Evolutionary conservation across 2,888 invertebrate species (phyloP).

Genomic region (Ichneumoninae sp.): DNA sequence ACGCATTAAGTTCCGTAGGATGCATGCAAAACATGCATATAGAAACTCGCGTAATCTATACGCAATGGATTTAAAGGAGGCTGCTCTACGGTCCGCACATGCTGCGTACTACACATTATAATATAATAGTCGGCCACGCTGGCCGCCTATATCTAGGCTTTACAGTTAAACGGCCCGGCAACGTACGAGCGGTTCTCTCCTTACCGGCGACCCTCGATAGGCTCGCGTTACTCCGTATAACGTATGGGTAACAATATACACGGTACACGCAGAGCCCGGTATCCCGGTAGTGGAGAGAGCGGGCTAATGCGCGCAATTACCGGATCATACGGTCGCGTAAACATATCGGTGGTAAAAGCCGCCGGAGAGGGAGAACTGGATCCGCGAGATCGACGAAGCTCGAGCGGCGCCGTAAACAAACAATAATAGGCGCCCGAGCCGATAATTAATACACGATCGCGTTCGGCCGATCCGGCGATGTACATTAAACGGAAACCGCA

Average conservation of each 20-base stretch:
- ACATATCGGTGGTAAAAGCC: conserved; percentile 31
- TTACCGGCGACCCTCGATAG: conserved; percentile 18
- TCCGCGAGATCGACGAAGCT: conserved; percentile 14
- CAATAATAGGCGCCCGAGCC: conserved; percentile 11
- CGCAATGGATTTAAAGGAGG: conserved; percentile 11
- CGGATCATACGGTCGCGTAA: conserved; percentile 59
- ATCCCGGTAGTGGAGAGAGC: conserved; percentile 48
- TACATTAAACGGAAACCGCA: conserved; percentile 4
- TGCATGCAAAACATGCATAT: conserved; percentile 19
- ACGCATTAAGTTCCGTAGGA: conserved; percentile 17
- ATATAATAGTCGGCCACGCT: conserved; percentile 32
- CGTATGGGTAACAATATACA: conserved; percentile 48
- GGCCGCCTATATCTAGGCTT: conserved; percentile 33
- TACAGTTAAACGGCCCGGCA: conserved; percentile 48
- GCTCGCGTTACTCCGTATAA: conserved; percentile 43
- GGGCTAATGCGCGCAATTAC: conserved; percentile 63
- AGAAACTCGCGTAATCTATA: conserved; percentile 26
- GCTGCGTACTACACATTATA: conserved; percentile 19
- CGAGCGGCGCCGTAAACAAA: conserved; percentile 50
- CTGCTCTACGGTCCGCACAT: background rate
- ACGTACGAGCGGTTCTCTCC: background rate
- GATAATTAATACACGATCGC: conserved; percentile 43
- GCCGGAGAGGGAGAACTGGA: background rate
- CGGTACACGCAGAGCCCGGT: conserved; percentile 9
- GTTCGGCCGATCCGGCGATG: conserved; percentile 10